Evolutionary conservation across 2,797 vertebrate species (phyloP).

Genomic region (Bradypus variegatus): DNA sequence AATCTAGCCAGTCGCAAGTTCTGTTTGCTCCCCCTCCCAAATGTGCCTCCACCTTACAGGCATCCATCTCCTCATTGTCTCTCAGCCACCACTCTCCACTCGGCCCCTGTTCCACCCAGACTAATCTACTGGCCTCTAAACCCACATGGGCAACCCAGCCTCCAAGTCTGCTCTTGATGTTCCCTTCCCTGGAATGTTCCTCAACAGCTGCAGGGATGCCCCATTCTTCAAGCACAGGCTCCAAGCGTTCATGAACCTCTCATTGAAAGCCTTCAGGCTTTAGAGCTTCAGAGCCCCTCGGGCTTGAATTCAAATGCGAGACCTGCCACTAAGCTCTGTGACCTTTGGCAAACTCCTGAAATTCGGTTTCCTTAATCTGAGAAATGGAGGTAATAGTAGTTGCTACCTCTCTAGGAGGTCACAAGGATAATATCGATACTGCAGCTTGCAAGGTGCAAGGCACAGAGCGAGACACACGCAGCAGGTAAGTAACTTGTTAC

Average conservation of each 20-base stretch:
- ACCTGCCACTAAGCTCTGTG: neutral
- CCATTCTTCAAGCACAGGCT: neutral
- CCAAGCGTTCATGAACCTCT: neutral
- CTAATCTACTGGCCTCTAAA: neutral
- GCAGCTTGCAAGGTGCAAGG: neutral
- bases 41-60: neutral
- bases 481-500: neutral
- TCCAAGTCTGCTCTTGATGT: neutral
- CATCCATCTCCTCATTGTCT: no score
- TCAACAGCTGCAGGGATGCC: neutral
- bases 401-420: neutral
- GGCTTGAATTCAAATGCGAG: neutral
- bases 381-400: neutral
- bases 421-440: neutral
- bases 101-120: neutral
- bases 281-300: neutral
- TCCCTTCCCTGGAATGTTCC: neutral
- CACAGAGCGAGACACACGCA: neutral
- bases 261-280: neutral
- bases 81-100: neutral
- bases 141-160: fast-evolving
- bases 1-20: neutral
- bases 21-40: neutral
- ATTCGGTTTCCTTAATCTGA: neutral
- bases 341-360: neutral